Evolutionary conservation across 2,888 invertebrate species (phyloP), one percentile per base, ranked within the genome.

Genomic region (Lithosia quadra): DNA sequence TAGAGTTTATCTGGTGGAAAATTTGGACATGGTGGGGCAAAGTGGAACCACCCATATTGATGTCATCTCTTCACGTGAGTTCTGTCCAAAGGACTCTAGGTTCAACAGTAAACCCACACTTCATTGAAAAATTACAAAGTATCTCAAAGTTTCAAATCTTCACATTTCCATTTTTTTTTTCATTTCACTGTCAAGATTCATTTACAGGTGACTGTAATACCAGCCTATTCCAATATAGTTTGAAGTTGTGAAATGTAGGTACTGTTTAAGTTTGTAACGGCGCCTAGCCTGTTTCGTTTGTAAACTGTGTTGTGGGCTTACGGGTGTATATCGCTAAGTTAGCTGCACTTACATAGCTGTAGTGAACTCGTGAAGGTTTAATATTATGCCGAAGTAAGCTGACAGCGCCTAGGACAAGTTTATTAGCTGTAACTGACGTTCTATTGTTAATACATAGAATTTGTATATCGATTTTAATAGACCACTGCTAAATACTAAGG

Each of bases 211-310:
- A 34, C 4, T 7, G 9, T 34, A 34, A 34, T 34, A 34, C 8
- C 8, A 7, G 10, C 34, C 2, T 28, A 28, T 28, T 28, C 1
- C 4, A 34, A n/a, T n/a, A 5, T n/a, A 49, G 49, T n/a, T 2
- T 9, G 18, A 49, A 49, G n/a, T n/a, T 49, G 18, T 43, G 43
- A 43, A 43, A 15, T 18, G 18, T 43, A 28, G 28, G 43, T 43
- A 18, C n/a, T n/a, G 49, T 1, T 18, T n/a, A n/a, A 49, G 49
- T 18, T 49, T 49, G 49, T 49, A 49, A n/a, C n/a, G 49, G 49
- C n/a, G 49, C 49, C n/a, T 49, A 49, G n/a, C 49, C n/a, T 49
- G 49, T 49, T n/a, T n/a, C 8, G 49, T 49, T 49, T 49, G n/a
- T 49, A 49, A 49, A 49, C 49, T 49, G 49, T 43, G 18, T n/a